Base-by-base conservation (phyloP, 2,888 invertebrate species). In the Mesopsocus fuscifrons region DNA sequence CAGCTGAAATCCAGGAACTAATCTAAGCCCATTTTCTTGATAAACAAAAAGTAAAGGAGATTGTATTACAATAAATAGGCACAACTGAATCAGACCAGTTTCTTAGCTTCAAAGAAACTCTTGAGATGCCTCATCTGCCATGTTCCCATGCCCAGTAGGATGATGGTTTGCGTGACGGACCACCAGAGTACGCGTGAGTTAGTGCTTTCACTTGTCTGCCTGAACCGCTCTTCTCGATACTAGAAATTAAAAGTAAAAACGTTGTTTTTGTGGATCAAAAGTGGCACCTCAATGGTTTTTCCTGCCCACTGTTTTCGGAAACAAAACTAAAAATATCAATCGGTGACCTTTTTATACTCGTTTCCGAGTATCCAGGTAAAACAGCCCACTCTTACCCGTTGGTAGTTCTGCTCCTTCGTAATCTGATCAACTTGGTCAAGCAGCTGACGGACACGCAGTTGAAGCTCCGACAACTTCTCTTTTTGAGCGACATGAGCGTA, bases 121-220 rank as follows among this genome's bases (percentile, higher is more conserved):
- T 97, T 97, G 51, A 98, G 71, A 71, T 99, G 98, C 55, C 79
- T 77, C 94, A 98, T 97, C 65, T 98, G 98, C 97, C 97, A 98
- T 51, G 89, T 82, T 13, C 98, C 98, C 72, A 97, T 97, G 23
- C 73, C 65, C 0, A 97, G 66, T 9, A 98, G 71, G 33, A 98
- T 84, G 43, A 77, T 69, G 1, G 91, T 88, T 64, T 98, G 98
- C 0, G 81, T 74, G 11, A 94, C 65, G 44, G 94, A 91, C 95
- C 95, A 98, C 88, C 92, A 97, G 20, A 97, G 67, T 1, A 92
- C 92, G 50, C 91, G 69, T 42, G 80, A 78, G 61, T 95, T 94
- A 43, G 98, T 98, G 61, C 94, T 95, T 64, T 98, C 97, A 49
- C 94, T 94, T 1, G 97, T 98, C 61, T 84, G 83, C 47, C 97